A percentile compares a stretch with the other conserved stretches of the same genome.
phyloP scores from a whole-genome alignment of 2,797 vertebrate genomes.

The Scolopax rusticola region DNA sequence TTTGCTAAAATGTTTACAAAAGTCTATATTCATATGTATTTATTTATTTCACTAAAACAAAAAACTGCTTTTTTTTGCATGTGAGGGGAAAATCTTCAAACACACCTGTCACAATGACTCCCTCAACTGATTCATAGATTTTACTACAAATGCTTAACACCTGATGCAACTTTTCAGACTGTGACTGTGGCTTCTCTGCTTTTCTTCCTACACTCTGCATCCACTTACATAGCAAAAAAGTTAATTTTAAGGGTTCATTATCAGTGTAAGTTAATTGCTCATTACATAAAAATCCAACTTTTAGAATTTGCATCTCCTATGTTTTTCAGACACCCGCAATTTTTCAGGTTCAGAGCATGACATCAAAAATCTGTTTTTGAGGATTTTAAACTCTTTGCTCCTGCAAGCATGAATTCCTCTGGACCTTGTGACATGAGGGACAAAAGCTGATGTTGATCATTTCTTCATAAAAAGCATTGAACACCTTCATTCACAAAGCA shows the following conservation, averaged over 20 bases:
- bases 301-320: not conserved
- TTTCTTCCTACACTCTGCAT: not conserved
- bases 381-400: not conserved
- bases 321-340: not conserved
- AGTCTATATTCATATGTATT: not conserved
- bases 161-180: not conserved
- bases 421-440: not conserved
- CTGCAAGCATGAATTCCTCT: not conserved
- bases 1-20: not conserved
- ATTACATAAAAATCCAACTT: not conserved
- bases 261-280: not conserved
- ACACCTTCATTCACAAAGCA: not conserved
- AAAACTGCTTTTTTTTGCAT: not conserved
- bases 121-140: not conserved
- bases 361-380: not conserved
- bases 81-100: not conserved
- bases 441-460: not conserved
- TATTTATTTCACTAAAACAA: not conserved
- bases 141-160: not conserved
- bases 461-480: not conserved
- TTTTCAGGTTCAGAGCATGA: not conserved
- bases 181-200: not conserved
- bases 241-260: not conserved
- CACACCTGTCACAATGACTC: not conserved
- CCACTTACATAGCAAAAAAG: not conserved